phyloP scores from a whole-genome alignment of 2,113 vertebrate species.

The Serilophus lunatus region DNA sequence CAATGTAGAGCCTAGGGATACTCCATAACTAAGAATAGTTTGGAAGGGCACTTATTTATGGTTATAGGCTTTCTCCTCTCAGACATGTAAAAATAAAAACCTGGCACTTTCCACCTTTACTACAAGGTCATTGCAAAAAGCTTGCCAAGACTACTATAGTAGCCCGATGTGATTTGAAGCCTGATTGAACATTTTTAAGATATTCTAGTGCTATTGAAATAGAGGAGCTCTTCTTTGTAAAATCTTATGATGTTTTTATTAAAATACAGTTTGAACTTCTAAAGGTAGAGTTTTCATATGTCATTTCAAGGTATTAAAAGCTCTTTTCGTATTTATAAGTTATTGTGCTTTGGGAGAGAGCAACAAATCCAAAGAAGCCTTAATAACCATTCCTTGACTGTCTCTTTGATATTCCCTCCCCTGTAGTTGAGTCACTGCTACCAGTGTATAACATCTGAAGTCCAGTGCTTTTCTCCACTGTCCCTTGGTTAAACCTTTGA shows the following conservation, averaged over 20 bases:
- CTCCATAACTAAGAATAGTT: background rate
- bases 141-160: background rate
- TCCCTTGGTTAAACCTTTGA: background rate
- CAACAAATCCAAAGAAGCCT: background rate
- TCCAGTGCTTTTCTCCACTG: background rate
- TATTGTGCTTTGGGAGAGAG: background rate
- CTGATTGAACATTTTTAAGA: background rate
- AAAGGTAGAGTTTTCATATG: background rate
- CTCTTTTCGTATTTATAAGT: background rate
- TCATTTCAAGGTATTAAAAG: background rate
- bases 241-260: background rate
- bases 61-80: background rate
- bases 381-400: background rate
- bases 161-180: background rate
- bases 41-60: slow-evolving; percentile 40
- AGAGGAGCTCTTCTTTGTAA: background rate
- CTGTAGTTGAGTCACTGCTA: background rate
- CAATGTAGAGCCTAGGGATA: background rate
- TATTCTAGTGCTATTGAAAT: background rate
- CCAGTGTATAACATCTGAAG: background rate
- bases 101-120: slow-evolving; percentile 25
- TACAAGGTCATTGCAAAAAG: slow-evolving; percentile 41
- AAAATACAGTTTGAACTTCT: background rate
- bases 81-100: slow-evolving; percentile 1
- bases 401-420: background rate